Conservation (phyloP, 2,888 invertebrate genomes). For the Tipula confusa region DNA sequence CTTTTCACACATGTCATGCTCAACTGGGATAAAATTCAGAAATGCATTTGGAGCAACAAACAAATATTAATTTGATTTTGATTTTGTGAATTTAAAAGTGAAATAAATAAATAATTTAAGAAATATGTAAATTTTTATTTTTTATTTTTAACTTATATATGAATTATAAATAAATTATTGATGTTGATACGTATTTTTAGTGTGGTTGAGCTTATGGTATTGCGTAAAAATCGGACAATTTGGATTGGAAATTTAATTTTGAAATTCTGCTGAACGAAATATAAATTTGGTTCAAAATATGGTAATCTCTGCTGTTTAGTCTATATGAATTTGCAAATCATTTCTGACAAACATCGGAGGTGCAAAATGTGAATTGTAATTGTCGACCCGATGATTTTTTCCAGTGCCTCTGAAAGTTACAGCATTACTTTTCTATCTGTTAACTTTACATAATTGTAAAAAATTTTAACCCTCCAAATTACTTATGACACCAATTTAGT, state of each 20-base stretch:
- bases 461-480: too few species aligned
- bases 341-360: too few species aligned
- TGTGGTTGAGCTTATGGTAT: not conserved
- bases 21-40: not conserved
- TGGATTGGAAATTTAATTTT: not conserved
- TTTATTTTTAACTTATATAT: not conserved
- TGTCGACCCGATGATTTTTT: too few species aligned
- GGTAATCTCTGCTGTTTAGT: too few species aligned
- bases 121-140: not conserved
- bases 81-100: not conserved
- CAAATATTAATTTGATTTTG: not conserved
- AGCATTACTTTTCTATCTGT: too few species aligned
- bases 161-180: not conserved
- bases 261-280: too few species aligned
- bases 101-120: not conserved
- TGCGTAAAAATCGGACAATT: not conserved
- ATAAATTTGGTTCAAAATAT: too few species aligned
- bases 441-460: too few species aligned
- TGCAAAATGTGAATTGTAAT: too few species aligned
- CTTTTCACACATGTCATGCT: not conserved
- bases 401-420: too few species aligned
- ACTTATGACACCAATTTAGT: too few species aligned
- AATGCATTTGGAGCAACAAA: constrained; percentile 3
- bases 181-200: not conserved
- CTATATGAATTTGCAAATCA: too few species aligned